Conservation (phyloP, 2,888 invertebrate species). For the Gastracanthus pulcherrimus region DNA sequence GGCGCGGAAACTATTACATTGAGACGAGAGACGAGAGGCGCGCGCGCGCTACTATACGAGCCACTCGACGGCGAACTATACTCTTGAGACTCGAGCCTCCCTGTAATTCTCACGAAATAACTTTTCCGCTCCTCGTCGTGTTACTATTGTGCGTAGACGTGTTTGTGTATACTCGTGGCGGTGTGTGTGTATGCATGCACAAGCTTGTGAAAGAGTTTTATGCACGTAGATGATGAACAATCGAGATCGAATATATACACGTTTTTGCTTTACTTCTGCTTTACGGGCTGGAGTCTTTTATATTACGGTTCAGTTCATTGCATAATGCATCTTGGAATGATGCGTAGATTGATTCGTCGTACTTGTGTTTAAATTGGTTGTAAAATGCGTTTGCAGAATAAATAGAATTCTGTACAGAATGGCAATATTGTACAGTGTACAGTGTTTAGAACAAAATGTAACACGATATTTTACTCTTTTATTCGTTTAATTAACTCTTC, state of each 20-base stretch:
- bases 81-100: constrained; percentile 58
- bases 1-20: constrained; percentile 52
- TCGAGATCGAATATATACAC: neutral
- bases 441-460: too few relatives aligned
- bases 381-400: too few relatives aligned
- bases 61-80: constrained; percentile 11
- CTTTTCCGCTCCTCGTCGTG: constrained; percentile 13
- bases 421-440: too few relatives aligned
- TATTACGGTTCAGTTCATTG: neutral
- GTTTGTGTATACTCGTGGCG: neutral
- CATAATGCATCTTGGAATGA: neutral
- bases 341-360: neutral
- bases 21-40: neutral
- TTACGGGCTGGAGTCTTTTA: neutral
- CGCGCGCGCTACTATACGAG: neutral
- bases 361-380: neutral
- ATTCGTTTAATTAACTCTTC: too few relatives aligned
- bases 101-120: constrained; percentile 60
- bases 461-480: too few relatives aligned
- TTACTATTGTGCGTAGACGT: neutral
- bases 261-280: neutral
- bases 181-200: too few relatives aligned
- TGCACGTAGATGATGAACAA: neutral
- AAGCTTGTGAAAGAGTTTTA: neutral
- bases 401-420: too few relatives aligned